phyloP scores from a whole-genome alignment of 2,888 invertebrate genomes.

The Julus scandinavius region DNA sequence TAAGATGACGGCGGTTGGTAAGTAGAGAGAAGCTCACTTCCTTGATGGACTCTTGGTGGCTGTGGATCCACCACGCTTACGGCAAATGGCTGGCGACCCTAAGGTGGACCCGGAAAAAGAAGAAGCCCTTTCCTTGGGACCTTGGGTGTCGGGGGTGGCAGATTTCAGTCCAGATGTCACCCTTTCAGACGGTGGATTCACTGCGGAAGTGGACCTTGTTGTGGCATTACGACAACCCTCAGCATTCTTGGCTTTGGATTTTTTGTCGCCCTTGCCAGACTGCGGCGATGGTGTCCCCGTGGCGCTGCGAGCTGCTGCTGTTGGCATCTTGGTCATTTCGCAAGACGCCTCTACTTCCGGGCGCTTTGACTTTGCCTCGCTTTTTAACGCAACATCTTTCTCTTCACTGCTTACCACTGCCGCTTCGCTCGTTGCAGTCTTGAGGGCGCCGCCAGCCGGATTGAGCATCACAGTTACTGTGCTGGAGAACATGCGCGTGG shows the following conservation, averaged over 20 bases:
- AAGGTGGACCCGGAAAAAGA: not conserved
- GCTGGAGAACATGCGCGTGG: constrained; percentile 46
- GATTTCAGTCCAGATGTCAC: not conserved
- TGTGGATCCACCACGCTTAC: not conserved
- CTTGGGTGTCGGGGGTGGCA: not conserved
- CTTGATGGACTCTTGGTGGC: not conserved
- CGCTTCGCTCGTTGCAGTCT: not conserved
- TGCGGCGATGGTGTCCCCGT: not conserved
- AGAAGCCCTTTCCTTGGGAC: not conserved
- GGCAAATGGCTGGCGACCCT: not conserved
- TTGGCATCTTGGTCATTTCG: not conserved
- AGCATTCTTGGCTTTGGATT: not conserved
- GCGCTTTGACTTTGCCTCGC: not conserved
- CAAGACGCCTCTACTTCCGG: not conserved
- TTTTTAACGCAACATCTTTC: not conserved
- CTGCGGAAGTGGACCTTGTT: not conserved
- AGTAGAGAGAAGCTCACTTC: not conserved
- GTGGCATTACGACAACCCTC: not conserved
- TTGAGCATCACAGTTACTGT: constrained; percentile 53
- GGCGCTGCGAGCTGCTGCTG: not conserved
- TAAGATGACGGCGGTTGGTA: not conserved
- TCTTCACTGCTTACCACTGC: not conserved
- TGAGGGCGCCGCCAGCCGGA: not conserved
- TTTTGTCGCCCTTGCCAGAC: not conserved
- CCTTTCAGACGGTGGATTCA: not conserved